A percentile compares a stretch with the other conserved stretches of the same genome.
phyloP scores from a whole-genome alignment of 2,113 vertebrate genomes.

The Cynopterus brachyotis region DNA sequence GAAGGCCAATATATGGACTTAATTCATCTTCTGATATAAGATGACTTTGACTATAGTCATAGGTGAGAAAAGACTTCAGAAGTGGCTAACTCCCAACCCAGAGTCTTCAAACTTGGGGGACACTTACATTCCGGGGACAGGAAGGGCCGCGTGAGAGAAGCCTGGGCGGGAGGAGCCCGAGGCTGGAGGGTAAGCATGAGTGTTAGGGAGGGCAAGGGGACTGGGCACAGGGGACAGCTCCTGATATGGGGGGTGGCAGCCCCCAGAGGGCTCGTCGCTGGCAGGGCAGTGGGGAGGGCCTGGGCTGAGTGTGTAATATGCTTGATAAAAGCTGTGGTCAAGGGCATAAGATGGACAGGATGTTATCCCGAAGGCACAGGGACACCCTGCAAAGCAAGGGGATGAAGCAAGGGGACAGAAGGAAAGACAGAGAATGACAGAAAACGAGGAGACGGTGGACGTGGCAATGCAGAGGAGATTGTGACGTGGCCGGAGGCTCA shows the following conservation, averaged over 20 bases:
- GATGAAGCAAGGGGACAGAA: neutral
- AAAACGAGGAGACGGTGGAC: neutral
- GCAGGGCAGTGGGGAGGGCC: neutral
- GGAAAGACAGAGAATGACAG: neutral
- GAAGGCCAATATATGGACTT: neutral
- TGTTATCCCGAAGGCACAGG: neutral
- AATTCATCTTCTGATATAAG: neutral
- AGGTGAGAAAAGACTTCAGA: neutral
- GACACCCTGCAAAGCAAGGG: neutral
- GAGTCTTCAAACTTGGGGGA: neutral
- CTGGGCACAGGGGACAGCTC: too few species aligned
- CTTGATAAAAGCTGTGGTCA: neutral
- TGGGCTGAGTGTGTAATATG: neutral
- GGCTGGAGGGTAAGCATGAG: neutral
- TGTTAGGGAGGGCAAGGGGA: rapidly evolving
- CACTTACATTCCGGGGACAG: neutral
- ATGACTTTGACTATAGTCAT: neutral
- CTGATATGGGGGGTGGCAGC: rapidly evolving
- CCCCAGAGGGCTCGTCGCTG: neutral
- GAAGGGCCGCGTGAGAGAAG: neutral
- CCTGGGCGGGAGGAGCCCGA: neutral
- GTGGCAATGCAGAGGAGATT: neutral
- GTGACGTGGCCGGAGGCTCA: rapidly evolving
- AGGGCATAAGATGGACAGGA: neutral
- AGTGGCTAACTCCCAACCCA: neutral